phyloP scores from a whole-genome alignment of 2,888 invertebrate genomes.

The Campoplex capitator region DNA sequence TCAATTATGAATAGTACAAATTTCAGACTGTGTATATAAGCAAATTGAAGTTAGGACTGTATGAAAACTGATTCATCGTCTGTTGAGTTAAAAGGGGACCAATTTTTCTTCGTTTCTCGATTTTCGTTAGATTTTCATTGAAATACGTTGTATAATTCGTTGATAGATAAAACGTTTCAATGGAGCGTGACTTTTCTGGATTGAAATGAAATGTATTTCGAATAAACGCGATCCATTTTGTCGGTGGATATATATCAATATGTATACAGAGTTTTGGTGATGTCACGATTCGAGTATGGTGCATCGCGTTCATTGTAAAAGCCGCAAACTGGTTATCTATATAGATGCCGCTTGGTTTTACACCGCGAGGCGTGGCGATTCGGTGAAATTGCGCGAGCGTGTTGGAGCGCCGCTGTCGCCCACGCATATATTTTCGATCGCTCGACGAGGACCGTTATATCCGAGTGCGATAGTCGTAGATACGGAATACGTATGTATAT shows the following conservation, averaged over 20 bases:
- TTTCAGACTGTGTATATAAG: background rate
- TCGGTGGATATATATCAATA: background rate
- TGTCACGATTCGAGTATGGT: background rate
- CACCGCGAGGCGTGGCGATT: constrained; percentile 66
- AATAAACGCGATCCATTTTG: constrained; percentile 8
- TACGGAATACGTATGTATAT: background rate
- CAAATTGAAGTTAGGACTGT: background rate
- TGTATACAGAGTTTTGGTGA: background rate
- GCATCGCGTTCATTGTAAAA: constrained; percentile 53
- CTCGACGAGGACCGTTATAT: constrained; percentile 54
- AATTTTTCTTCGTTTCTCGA: background rate
- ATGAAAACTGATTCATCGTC: no score
- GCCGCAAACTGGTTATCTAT: constrained; percentile 66
- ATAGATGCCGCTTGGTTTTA: constrained; percentile 44
- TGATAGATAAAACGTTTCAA: background rate
- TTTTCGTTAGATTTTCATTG: no score
- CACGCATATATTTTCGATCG: constrained; percentile 50
- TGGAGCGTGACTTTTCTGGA: background rate
- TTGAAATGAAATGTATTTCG: background rate
- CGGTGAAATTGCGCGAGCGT: constrained; percentile 66
- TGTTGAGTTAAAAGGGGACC: no score
- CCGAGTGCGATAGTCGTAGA: constrained; percentile 51
- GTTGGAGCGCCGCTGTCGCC: constrained; percentile 24
- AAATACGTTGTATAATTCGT: no score
- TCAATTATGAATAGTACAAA: background rate